Conservation (phyloP, 2,888 invertebrate genomes). For the Lasiommata megera region DNA sequence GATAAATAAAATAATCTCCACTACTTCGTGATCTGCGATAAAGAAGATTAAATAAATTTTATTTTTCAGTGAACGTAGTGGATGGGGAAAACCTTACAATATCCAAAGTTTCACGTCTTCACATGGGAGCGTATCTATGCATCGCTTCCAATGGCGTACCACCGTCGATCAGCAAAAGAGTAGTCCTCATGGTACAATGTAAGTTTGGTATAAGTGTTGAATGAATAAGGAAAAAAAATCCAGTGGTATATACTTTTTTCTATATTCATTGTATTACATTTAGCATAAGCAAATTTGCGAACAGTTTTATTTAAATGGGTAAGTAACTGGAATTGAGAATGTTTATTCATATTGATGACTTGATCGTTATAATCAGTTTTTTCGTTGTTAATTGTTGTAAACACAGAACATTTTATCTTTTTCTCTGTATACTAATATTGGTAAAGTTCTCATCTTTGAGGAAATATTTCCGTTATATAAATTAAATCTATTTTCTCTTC, state of each 20-base stretch:
- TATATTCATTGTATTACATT: no score
- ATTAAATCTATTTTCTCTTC: background rate
- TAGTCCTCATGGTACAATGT: constrained; percentile 92
- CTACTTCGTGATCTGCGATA: background rate
- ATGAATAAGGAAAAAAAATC: no score
- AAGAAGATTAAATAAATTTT: background rate
- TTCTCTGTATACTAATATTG: no score
- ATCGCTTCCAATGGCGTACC: constrained; percentile 96
- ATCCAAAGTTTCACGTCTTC: constrained; percentile 93
- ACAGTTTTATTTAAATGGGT: no score
- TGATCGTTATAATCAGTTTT: background rate
- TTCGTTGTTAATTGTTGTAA: background rate
- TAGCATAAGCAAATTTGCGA: no score
- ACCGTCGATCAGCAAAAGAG: constrained; percentile 93
- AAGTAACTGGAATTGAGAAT: background rate
- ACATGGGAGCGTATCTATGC: constrained; percentile 96
- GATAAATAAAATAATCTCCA: constrained; percentile 29
- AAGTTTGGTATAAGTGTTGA: constrained; percentile 64
- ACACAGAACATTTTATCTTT: no score
- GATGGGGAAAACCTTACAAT: constrained; percentile 94
- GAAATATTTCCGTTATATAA: background rate
- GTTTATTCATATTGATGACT: background rate
- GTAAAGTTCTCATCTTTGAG: no score
- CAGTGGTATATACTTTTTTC: no score
- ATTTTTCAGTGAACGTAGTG: constrained; percentile 88